These are phyloP conservation scores for Anoura caudifer DNA, from an alignment of 2,113 vertebrate species.

Conservation along the genomic window DNA sequence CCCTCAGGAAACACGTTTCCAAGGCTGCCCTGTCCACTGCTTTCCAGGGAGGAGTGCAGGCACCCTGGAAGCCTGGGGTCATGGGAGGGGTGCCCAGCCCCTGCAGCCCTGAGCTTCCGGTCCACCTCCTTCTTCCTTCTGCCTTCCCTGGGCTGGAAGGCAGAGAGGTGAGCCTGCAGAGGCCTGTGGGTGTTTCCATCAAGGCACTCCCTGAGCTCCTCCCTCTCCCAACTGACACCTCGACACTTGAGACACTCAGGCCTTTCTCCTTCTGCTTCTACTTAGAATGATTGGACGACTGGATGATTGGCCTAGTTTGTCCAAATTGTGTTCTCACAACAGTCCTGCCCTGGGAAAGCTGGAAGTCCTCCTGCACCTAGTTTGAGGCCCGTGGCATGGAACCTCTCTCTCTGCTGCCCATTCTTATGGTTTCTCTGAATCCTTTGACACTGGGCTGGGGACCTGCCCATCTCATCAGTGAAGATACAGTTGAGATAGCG, in stretches of 20 bases:
- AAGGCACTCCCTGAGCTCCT: background rate
- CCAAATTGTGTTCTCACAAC: background rate
- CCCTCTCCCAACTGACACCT: background rate
- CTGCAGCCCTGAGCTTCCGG: rapidly evolving
- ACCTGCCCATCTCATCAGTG: background rate
- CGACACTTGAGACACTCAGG: background rate
- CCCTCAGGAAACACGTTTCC: background rate
- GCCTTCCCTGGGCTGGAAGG: background rate
- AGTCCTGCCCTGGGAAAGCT: background rate
- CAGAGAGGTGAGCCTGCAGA: too few relatives aligned
- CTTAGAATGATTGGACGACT: background rate
- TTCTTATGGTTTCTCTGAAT: background rate
- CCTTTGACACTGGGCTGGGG: background rate
- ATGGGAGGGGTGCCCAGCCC: rapidly evolving
- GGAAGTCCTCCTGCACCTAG: background rate
- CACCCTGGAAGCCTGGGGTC: background rate
- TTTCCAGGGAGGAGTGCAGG: background rate
- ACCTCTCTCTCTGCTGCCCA: background rate
- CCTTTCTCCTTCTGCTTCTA: background rate
- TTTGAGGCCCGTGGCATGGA: background rate
- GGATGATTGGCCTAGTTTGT: background rate
- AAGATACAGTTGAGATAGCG: background rate
- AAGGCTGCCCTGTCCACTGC: background rate
- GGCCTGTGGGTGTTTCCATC: background rate
- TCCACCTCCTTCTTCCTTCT: background rate